These are phyloP conservation scores for Balaenoptera acutorostrata DNA, from an alignment of 2,113 vertebrate species.

Conservation along the genomic window DNA sequence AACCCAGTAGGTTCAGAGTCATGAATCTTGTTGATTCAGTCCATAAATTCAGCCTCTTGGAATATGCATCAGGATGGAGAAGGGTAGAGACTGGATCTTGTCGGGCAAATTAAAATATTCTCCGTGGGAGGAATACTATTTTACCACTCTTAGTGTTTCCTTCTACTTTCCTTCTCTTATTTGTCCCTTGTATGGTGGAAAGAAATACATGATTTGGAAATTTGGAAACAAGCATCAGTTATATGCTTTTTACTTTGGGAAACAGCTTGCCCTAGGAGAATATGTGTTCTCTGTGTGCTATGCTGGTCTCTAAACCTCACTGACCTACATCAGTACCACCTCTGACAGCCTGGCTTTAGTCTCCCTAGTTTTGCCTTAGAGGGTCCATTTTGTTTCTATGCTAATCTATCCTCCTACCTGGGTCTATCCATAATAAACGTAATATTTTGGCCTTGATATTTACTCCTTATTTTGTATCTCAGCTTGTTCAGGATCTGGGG, in stretches of 20 bases:
- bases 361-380: background rate
- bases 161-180: background rate
- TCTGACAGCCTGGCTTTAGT: background rate
- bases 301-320: background rate
- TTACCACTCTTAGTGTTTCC: background rate
- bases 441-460: background rate
- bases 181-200: background rate
- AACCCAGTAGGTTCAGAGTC: background rate
- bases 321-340: background rate
- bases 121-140: background rate
- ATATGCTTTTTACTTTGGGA: accelerated
- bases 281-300: background rate
- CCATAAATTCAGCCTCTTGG: background rate
- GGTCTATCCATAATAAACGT: background rate
- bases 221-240: background rate
- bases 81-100: background rate
- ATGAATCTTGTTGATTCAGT: background rate
- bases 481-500: background rate
- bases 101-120: background rate
- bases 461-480: background rate
- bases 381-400: background rate
- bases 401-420: background rate
- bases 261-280: background rate
- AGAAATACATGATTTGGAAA: background rate
- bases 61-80: background rate